Base-by-base conservation (phyloP, 2,797 vertebrate genomes). In the Cryptoblepharus egeriae region DNA sequence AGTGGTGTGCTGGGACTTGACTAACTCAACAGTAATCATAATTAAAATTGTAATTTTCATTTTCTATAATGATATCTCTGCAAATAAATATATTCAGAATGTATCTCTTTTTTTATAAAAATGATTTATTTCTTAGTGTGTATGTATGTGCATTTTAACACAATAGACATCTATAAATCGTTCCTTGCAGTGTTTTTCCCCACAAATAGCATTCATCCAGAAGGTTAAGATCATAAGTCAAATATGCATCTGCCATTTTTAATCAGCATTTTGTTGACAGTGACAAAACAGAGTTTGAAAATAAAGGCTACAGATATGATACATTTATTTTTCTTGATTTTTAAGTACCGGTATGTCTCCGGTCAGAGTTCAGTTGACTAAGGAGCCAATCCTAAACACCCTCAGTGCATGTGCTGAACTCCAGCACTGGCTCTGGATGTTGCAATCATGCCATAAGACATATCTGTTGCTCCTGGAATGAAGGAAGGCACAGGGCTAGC, bases 41-140 rank as follows among this genome's bases (percentile, higher is more conserved):
- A 85, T 72, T 73, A 81, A 77, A 60, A 67, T 49, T 77, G 26
- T 67, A 65, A 73, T 81, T 77, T 49, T 77, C 74, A 72, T 77
- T 85, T 77, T 55, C 61, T 77, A 35, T 26, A 32, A 8, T 60
- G 61, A 72, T 49, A 13, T 60, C 22, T 32, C 63, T n/a, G 68
- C 78, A 67, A 73, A 68, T 77, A 72, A 60, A 73, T 87, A 67
- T 32, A 68, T 67, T 60, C 28, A 1, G 52, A 74, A 55, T 18
- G 75, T 77, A 76, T 76, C 55, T 63, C 68, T 71, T 58, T 16
- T 77, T 82, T 67, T 65, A 73, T 52, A 76, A 77, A n/a, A 30
- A 61, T 28, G 3, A 28, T 74, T 22, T 60, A 6, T 52, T 16
- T 72, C 55, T 75, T 30, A 28, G 3, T 49, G 12, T 26, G 7